phyloP scores from a whole-genome alignment of 2,113 vertebrate genomes.

The Cervus canadensis region DNA sequence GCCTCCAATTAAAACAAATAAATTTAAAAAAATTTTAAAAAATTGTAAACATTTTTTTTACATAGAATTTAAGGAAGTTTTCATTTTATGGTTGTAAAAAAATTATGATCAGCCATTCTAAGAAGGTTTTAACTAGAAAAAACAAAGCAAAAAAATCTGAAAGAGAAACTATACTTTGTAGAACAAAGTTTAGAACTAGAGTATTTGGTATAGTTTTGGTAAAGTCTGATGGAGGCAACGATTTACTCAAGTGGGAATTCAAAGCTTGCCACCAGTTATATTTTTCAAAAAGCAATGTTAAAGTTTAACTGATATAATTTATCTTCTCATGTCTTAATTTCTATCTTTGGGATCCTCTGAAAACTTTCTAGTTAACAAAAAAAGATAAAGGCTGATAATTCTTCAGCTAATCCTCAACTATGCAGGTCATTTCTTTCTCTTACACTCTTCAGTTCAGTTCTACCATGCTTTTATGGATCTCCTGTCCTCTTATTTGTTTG shows the following conservation, averaged over 20 bases:
- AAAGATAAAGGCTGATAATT: background rate
- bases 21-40: background rate
- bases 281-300: background rate
- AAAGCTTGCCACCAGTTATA: background rate
- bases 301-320: background rate
- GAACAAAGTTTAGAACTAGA: background rate
- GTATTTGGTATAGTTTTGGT: background rate
- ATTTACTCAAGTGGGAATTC: background rate
- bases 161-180: background rate
- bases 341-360: background rate
- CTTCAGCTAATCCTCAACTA: background rate
- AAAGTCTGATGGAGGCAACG: background rate
- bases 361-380: background rate
- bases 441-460: background rate
- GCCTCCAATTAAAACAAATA: background rate
- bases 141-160: background rate
- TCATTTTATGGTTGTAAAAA: background rate
- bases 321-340: background rate
- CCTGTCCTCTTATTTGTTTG: background rate
- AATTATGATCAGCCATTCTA: background rate
- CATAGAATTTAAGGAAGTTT: background rate
- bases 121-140: background rate
- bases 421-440: background rate
- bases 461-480: background rate
- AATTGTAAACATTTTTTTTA: background rate